Evolutionary conservation across 1,140 invertebrate genomes (phyloP).

Genomic region (Delia radicum): DNA sequence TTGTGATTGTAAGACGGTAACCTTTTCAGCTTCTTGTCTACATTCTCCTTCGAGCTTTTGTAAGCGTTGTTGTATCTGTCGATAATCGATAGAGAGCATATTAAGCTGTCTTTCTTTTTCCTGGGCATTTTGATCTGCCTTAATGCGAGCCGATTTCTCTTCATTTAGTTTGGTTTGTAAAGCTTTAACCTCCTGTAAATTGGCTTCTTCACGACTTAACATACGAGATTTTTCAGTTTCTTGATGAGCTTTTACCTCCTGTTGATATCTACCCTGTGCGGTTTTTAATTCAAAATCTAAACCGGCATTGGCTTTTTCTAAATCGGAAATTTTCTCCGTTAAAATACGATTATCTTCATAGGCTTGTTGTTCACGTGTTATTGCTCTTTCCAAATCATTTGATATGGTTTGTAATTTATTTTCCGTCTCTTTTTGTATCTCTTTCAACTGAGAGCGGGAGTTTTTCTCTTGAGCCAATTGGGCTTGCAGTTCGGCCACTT

Average conservation of each 20-base stretch:
- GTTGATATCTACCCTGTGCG: conserved; percentile 81
- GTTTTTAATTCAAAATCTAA: conserved; percentile 85
- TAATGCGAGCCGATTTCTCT: conserved; percentile 80
- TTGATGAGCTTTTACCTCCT: conserved; percentile 85
- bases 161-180: conserved; percentile 88
- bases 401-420: conserved; percentile 70
- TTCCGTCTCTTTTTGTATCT: conserved; percentile 75
- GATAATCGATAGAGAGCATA: conserved; percentile 90
- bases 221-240: conserved; percentile 82
- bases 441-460: conserved; percentile 69
- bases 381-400: conserved; percentile 72
- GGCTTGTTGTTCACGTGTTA: conserved; percentile 70
- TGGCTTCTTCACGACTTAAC: conserved; percentile 86
- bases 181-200: conserved; percentile 80
- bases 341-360: conserved; percentile 76
- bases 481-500: conserved; percentile 77
- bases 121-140: conserved; percentile 79
- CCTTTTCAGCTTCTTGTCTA: conserved; percentile 83
- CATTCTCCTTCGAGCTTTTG: conserved; percentile 89
- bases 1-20: conserved; percentile 76
- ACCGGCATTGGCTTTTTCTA: conserved; percentile 88
- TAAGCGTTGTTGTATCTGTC: conserved; percentile 85
- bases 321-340: conserved; percentile 74
- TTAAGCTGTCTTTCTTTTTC: conserved; percentile 92
- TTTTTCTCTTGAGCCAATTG: conserved; percentile 83